Percentiles rank a stretch among this genome's conserved stretches.
phyloP scores from a whole-genome alignment of 2,113 vertebrate species.

The Syrrhaptes paradoxus region DNA sequence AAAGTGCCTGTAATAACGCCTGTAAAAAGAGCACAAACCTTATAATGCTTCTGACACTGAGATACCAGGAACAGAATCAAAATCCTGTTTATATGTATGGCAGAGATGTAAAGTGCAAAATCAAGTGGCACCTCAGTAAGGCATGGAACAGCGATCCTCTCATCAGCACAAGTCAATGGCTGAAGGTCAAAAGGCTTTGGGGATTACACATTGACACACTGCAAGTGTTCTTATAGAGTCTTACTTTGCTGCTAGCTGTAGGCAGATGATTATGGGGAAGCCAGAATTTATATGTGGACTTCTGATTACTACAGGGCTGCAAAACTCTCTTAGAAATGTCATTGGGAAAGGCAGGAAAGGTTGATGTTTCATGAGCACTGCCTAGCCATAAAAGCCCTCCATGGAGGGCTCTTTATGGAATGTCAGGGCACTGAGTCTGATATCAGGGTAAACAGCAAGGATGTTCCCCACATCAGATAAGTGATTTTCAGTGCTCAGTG shows the following conservation, averaged over 20 bases:
- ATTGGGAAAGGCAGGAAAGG: not conserved
- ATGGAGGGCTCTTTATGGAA: not conserved
- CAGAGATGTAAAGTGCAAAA: not conserved
- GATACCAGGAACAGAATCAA: not conserved
- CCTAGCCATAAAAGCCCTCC: not conserved
- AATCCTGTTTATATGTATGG: not conserved
- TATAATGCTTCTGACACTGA: not conserved
- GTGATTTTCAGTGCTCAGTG: not conserved
- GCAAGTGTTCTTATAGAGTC: not conserved
- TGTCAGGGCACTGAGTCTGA: not conserved
- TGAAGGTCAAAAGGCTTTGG: not conserved
- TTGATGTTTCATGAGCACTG: not conserved
- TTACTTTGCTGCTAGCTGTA: not conserved
- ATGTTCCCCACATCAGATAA: not conserved
- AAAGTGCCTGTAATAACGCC: not conserved
- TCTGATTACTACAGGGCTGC: not conserved
- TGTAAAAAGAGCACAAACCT: not conserved
- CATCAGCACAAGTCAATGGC: not conserved
- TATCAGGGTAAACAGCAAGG: not conserved
- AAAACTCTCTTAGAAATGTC: not conserved
- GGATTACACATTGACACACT: not conserved
- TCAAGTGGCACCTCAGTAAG: not conserved
- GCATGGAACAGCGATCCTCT: not conserved
- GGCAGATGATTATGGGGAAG: not conserved
- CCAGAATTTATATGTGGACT: not conserved